These are phyloP conservation scores for Micropterix aruncella DNA, from an alignment of 2,888 invertebrate species.

Conservation along the genomic window DNA sequence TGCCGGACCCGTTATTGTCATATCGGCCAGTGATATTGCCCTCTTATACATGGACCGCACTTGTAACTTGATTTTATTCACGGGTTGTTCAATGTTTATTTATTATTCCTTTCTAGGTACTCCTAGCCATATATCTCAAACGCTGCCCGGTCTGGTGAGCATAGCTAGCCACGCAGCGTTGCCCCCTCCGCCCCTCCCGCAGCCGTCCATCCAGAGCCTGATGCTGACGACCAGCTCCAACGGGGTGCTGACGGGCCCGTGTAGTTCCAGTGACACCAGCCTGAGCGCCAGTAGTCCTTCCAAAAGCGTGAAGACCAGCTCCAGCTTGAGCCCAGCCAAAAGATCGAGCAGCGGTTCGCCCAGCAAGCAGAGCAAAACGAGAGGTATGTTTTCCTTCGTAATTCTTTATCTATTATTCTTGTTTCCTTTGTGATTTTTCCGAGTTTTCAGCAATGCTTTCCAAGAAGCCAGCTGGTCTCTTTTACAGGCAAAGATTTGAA, in stretches of 20 bases:
- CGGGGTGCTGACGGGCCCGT: conserved; percentile 21
- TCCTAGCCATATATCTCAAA: conserved; percentile 10
- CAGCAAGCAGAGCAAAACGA: conserved; percentile 60
- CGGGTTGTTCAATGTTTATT: too few species aligned
- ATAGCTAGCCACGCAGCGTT: conserved; percentile 19
- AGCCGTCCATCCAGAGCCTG: conserved; percentile 16
- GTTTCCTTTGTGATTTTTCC: conserved; percentile 1
- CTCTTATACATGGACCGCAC: too few species aligned
- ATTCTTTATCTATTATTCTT: conserved; percentile 7
- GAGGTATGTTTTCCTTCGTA: conserved; percentile 44
- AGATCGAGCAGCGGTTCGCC: conserved; percentile 73
- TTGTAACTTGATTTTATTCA: too few species aligned
- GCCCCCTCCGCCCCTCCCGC: conserved; percentile 15
- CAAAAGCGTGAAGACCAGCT: conserved; percentile 75
- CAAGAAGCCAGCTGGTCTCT: too few species aligned
- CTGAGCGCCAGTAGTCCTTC: conserved; percentile 68
- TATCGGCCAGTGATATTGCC: too few species aligned
- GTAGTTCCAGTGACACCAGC: conserved; percentile 38
- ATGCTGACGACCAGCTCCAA: conserved; percentile 25
- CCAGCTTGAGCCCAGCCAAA: conserved; percentile 74
- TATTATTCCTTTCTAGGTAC: conserved; percentile 3
- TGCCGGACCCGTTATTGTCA: too few species aligned
- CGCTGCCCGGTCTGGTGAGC: conserved; percentile 28
- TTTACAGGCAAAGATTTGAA: too few species aligned
- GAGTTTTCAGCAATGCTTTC: too few species aligned